Percentiles rank a stretch among this genome's conserved stretches.
phyloP scores from a whole-genome alignment of 2,888 invertebrate genomes.

The Xanthorhoe spadicearia region DNA sequence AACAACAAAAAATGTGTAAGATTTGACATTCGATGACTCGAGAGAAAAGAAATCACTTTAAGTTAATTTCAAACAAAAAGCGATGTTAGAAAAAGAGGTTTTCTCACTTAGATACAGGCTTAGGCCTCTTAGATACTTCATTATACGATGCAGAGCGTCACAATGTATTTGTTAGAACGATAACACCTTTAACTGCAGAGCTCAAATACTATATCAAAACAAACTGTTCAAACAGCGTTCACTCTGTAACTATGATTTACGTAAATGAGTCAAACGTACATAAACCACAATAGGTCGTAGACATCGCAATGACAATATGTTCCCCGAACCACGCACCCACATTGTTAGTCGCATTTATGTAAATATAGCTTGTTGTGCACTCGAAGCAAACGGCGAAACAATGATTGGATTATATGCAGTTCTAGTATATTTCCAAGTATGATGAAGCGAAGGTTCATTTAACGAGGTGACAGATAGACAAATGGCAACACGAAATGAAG shows the following conservation, averaged over 20 bases:
- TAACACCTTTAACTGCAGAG: constrained; percentile 14
- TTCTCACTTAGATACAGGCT: too few species aligned
- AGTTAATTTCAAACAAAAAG: too few species aligned
- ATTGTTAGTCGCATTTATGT: constrained; percentile 50
- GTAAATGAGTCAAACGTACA: constrained; percentile 24
- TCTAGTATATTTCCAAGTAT: constrained; percentile 42
- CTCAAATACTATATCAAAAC: constrained; percentile 17
- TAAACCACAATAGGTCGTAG: constrained; percentile 43
- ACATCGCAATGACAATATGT: constrained; percentile 49
- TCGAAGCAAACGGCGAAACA: constrained; percentile 46
- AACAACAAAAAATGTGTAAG: too few species aligned
- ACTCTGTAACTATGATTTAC: constrained; percentile 24
- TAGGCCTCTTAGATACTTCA: background rate
- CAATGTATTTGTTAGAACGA: constrained; percentile 9
- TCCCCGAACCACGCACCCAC: constrained; percentile 45
- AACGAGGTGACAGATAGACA: constrained; percentile 20
- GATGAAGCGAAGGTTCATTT: constrained; percentile 22
- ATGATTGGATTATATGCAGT: constrained; percentile 43
- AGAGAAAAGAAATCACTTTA: too few species aligned
- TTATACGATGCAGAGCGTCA: constrained; percentile 6
- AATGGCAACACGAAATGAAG: constrained; percentile 21
- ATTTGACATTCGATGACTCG: too few species aligned
- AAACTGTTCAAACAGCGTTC: constrained; percentile 24
- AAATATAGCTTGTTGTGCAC: constrained; percentile 48
- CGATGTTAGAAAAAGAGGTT: too few species aligned